phyloP scores from a whole-genome alignment of 2,113 vertebrate genomes.

The Poicephalus meyeri region DNA sequence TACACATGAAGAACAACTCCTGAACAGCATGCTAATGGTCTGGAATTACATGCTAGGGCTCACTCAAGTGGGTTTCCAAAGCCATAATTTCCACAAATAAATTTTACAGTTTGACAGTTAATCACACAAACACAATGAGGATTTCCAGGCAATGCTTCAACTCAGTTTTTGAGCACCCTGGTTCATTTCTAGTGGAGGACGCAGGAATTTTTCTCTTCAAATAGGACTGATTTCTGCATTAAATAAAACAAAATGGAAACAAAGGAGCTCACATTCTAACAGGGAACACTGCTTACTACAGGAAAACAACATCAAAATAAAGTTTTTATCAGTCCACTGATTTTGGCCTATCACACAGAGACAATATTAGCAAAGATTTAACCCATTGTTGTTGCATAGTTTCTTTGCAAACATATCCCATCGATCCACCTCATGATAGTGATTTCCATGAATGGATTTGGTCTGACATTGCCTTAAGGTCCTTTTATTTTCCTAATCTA shows the following conservation, averaged over 20 bases:
- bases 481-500: neutral
- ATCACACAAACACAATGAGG: constrained; percentile 29
- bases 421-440: accelerated
- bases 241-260: neutral
- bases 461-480: neutral
- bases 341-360: neutral
- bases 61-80: constrained; percentile 57
- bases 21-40: constrained; percentile 61
- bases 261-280: neutral
- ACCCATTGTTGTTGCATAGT: neutral
- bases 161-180: neutral
- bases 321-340: neutral
- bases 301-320: neutral
- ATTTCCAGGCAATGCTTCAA: constrained; percentile 47
- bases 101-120: constrained; percentile 52
- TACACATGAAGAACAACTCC: constrained; percentile 50
- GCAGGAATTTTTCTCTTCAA: neutral
- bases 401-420: neutral
- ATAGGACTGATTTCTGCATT: neutral
- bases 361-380: neutral
- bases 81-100: constrained; percentile 38
- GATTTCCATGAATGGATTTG: neutral
- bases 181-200: neutral
- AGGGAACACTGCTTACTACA: neutral
- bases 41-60: constrained; percentile 69